Conservation (phyloP, 2,797 vertebrate genomes). For the Acanthopagrus latus region DNA sequence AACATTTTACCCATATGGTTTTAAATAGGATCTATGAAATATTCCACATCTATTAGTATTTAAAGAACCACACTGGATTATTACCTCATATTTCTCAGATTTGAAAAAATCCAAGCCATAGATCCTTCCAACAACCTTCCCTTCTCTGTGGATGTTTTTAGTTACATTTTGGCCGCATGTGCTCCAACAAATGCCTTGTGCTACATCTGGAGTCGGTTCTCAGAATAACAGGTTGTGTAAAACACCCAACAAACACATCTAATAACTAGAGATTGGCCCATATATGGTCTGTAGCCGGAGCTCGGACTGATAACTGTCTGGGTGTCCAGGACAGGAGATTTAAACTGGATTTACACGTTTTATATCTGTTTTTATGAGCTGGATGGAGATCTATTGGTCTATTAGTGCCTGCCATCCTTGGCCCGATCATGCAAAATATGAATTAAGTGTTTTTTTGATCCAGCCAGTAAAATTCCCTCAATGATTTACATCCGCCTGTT, state of each 20-base stretch:
- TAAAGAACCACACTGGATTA: not conserved
- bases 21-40: not conserved
- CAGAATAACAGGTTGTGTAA: constrained; percentile 37
- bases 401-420: not conserved
- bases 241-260: constrained; percentile 44
- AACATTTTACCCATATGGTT: not conserved
- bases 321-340: constrained; percentile 9
- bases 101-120: not conserved
- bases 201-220: constrained; percentile 55
- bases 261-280: constrained; percentile 12
- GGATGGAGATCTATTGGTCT: not conserved
- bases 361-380: constrained; percentile 25
- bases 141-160: constrained; percentile 12
- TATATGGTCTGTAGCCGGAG: constrained; percentile 20
- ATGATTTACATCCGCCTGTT: constrained; percentile 12
- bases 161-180: constrained; percentile 27
- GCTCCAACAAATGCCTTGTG: constrained; percentile 14
- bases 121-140: not conserved
- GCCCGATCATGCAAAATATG: not conserved
- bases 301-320: not conserved
- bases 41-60: not conserved
- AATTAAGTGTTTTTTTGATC: not conserved
- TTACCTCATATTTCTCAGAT: not conserved
- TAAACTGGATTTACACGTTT: constrained; percentile 16
- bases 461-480: not conserved